Conservation (phyloP, 2,113 vertebrate species). For the Gasterosteus aculeatus region DNA sequence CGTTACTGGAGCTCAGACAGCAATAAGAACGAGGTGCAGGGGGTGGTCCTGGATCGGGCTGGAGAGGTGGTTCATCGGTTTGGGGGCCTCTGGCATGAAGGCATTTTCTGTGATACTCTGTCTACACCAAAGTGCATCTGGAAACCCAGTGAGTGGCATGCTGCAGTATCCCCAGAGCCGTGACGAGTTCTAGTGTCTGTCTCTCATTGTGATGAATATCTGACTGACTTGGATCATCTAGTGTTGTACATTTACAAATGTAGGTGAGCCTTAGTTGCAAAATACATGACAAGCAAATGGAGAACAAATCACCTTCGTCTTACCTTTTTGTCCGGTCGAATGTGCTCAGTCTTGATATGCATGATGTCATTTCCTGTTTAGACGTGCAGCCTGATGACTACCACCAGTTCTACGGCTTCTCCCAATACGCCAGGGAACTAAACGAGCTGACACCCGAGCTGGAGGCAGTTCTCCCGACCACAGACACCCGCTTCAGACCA, state of each 20-base stretch:
- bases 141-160: constrained; percentile 87
- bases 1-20: constrained; percentile 87
- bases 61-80: constrained; percentile 89
- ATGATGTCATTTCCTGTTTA: constrained; percentile 58
- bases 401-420: constrained; percentile 88
- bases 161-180: neutral
- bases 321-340: too few species aligned
- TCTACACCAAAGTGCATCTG: constrained; percentile 87
- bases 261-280: neutral
- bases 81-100: constrained; percentile 91
- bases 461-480: constrained; percentile 83
- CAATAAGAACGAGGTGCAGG: constrained; percentile 90
- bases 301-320: too few species aligned
- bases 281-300: too few species aligned
- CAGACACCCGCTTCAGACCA: constrained; percentile 88
- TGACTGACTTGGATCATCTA: neutral
- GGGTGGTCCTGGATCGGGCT: constrained; percentile 83
- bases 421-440: constrained; percentile 88
- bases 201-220: neutral
- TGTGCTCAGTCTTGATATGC: neutral
- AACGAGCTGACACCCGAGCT: constrained; percentile 89
- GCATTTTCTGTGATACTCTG: constrained; percentile 87
- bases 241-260: neutral
- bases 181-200: neutral
- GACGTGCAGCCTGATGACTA: constrained; percentile 88